Evolutionary conservation across 2,888 invertebrate genomes (phyloP).

Genomic region (Drosophila quasianomalipes): DNA sequence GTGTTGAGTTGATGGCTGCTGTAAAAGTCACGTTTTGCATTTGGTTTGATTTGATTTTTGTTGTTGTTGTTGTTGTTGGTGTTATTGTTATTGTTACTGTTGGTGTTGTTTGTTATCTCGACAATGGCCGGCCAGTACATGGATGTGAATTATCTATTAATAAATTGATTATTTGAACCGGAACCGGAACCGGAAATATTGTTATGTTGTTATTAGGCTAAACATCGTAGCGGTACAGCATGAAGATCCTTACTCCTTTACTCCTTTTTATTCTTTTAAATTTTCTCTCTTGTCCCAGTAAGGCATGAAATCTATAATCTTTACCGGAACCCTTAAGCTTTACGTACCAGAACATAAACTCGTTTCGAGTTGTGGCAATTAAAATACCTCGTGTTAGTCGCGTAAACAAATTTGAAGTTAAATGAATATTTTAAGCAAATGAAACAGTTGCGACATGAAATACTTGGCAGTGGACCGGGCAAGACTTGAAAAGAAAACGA

Average conservation of each 20-base stretch:
- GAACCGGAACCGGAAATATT: background rate
- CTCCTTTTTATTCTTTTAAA: background rate
- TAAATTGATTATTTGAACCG: background rate
- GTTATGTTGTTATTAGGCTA: background rate
- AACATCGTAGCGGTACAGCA: background rate
- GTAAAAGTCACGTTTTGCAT: slow-evolving; percentile 68
- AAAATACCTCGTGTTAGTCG: background rate
- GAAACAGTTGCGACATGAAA: background rate
- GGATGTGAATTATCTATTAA: background rate
- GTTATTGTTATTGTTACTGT: background rate
- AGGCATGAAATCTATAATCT: background rate
- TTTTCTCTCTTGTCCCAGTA: background rate
- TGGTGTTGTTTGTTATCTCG: background rate
- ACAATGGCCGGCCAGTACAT: background rate
- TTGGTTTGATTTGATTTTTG: slow-evolving; percentile 10
- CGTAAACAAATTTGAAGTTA: background rate
- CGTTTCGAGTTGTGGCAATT: background rate
- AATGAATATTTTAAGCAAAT: background rate
- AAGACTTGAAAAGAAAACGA: background rate
- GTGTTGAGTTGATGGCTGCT: slow-evolving; percentile 57
- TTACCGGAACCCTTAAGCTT: background rate
- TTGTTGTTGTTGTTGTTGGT: background rate
- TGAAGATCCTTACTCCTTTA: background rate
- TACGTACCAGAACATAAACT: background rate
- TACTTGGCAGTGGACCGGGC: background rate